Conservation (phyloP, 2,113 vertebrate species). For the Cyprichromis sp. region DNA sequence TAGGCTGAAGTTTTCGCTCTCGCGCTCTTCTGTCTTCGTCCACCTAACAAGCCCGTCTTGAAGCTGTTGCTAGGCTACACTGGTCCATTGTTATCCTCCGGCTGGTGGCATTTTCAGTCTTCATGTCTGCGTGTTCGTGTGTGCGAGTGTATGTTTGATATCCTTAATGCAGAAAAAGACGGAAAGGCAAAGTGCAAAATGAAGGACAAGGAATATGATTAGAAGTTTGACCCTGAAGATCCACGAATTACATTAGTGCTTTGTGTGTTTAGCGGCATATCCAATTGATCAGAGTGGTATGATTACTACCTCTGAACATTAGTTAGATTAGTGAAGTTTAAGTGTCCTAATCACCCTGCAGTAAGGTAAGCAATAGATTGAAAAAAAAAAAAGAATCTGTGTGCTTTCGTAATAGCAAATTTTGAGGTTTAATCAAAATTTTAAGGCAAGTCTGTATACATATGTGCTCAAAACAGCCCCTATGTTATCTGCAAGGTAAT, state of each 20-base stretch:
- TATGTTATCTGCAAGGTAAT: neutral
- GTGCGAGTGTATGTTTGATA: neutral
- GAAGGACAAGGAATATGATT: neutral
- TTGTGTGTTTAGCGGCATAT: neutral
- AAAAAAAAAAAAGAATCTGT: rapidly evolving
- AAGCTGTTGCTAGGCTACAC: constrained; percentile 66
- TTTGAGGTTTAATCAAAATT: neutral
- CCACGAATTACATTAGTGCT: neutral
- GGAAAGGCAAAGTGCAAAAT: neutral
- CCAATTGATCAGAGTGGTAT: neutral
- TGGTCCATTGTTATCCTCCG: constrained; percentile 36
- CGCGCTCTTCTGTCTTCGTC: constrained; percentile 19
- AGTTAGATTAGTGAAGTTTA: neutral
- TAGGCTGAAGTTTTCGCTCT: constrained; percentile 30
- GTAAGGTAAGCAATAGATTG: neutral
- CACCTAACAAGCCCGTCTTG: constrained; percentile 38
- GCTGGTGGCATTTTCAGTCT: constrained; percentile 32
- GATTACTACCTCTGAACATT: neutral
- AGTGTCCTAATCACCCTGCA: neutral
- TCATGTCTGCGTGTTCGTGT: neutral
- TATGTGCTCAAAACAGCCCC: neutral
- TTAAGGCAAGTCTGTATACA: neutral
- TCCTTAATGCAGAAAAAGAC: neutral
- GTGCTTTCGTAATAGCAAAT: neutral
- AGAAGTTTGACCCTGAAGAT: neutral